These are phyloP conservation scores for Artibeus jamaicensis DNA, from an alignment of 2,797 vertebrate species.

Conservation along the genomic window DNA sequence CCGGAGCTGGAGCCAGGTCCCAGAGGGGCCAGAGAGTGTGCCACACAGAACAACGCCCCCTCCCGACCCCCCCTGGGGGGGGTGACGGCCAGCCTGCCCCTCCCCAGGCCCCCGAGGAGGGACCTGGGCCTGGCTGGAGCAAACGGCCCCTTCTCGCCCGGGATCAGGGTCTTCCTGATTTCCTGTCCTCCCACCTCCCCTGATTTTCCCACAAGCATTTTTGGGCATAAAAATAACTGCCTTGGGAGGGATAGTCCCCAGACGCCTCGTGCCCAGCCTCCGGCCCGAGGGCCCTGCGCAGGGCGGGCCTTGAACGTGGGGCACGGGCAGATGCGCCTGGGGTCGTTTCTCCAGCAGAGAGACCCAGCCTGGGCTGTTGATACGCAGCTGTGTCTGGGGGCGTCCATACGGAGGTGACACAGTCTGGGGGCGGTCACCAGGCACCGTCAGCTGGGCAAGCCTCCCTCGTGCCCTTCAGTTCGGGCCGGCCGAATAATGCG, in stretches of 20 bases:
- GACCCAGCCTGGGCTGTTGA: accelerated
- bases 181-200: neutral
- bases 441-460: accelerated
- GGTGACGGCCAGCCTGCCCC: neutral
- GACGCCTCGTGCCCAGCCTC: accelerated
- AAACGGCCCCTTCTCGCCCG: accelerated
- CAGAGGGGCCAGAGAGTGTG: neutral
- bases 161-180: neutral
- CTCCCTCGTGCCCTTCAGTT: neutral
- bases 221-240: neutral
- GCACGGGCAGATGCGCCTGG: accelerated
- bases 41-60: neutral
- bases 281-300: accelerated
- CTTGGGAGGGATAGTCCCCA: accelerated
- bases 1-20: neutral
- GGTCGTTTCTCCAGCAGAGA: neutral
- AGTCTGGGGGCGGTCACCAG: accelerated
- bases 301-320: neutral
- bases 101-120: neutral
- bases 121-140: neutral
- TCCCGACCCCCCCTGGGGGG: neutral
- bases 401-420: accelerated
- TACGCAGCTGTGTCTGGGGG: neutral
- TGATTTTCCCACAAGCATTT: neutral
- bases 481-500: neutral